Evolutionary conservation across 2,113 vertebrate species (phyloP).

Genomic region (Apodemus speciosus): DNA sequence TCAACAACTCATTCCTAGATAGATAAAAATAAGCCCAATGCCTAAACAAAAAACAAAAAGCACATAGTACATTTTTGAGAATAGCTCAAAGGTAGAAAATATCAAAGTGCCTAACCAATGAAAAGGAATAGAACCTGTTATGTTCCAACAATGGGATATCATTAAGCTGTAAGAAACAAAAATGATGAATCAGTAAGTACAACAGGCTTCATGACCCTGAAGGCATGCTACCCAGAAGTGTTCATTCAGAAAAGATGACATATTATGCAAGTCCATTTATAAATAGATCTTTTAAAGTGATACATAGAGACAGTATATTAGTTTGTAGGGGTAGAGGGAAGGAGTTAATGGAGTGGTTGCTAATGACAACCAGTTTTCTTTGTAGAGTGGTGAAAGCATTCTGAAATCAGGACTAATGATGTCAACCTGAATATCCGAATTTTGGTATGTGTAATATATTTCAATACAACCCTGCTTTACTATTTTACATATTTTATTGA

Average conservation of each 20-base stretch:
- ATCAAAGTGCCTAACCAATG: background rate
- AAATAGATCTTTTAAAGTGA: background rate
- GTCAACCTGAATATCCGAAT: background rate
- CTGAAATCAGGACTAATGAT: background rate
- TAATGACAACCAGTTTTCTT: background rate
- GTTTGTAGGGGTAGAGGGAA: background rate
- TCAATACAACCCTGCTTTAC: background rate
- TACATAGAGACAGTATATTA: background rate
- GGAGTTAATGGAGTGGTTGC: background rate
- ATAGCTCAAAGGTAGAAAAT: background rate
- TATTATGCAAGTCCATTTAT: background rate
- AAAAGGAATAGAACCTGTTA: background rate
- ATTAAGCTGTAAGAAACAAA: background rate
- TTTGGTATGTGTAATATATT: background rate
- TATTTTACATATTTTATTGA: background rate
- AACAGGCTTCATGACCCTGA: rapidly evolving
- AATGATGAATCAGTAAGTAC: background rate
- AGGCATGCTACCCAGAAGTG: background rate
- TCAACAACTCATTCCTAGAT: background rate
- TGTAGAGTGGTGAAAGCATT: background rate
- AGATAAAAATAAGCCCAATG: background rate
- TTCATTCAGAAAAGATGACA: background rate
- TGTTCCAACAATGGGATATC: background rate
- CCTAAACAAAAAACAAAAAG: background rate
- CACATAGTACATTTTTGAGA: background rate